Conservation (phyloP, 2,113 vertebrate genomes). For the Nicator chloris region DNA sequence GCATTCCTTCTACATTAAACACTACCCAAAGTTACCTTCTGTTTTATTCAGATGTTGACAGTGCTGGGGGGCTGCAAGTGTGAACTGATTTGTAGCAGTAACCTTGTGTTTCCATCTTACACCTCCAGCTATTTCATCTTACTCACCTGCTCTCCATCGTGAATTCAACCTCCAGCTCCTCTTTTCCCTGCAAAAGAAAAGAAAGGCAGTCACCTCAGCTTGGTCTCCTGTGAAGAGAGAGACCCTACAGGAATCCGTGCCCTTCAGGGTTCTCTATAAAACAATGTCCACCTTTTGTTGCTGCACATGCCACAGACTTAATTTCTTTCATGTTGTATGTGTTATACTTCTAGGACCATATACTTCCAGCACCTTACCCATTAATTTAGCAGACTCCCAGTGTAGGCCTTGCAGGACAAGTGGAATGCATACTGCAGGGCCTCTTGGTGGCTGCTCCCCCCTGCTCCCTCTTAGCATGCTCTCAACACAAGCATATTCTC, state of each 20-base stretch:
- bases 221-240: background rate
- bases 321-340: background rate
- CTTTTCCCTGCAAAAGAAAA: conserved; percentile 60
- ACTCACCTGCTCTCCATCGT: conserved; percentile 77
- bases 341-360: background rate
- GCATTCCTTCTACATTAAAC: background rate
- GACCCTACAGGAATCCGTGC: background rate
- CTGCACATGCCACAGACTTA: background rate
- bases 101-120: background rate
- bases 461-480: background rate
- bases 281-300: background rate
- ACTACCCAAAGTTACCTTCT: background rate
- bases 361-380: background rate
- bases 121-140: background rate
- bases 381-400: background rate
- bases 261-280: background rate
- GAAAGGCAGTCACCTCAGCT: background rate
- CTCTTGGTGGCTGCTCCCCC: background rate
- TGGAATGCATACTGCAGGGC: background rate
- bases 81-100: background rate
- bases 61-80: background rate
- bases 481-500: background rate
- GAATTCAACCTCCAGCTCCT: conserved; percentile 81
- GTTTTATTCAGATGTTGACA: background rate
- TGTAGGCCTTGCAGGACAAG: background rate